A percentile compares a stretch with the other conserved stretches of the same genome.
Conservation (phyloP, 2,797 vertebrate genomes). For the Sylvia borin region DNA sequence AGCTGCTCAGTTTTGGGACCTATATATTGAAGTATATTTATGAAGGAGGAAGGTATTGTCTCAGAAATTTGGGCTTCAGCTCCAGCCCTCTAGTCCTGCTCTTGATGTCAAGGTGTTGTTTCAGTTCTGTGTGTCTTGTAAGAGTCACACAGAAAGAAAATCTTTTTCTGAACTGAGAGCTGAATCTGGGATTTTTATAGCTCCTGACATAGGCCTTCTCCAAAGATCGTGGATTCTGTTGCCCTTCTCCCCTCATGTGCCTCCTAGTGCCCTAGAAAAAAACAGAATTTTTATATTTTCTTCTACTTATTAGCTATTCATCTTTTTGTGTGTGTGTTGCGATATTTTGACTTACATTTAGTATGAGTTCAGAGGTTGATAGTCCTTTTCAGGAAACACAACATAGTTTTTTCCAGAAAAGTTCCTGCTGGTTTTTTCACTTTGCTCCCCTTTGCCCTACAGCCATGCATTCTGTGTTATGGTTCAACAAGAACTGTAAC, state of each 20-base stretch:
- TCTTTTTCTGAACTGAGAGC: neutral
- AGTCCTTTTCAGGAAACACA: neutral
- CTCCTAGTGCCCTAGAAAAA: neutral
- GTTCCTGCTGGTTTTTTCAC: neutral
- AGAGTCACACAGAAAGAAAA: neutral
- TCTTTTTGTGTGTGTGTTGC: neutral
- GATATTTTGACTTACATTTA: neutral
- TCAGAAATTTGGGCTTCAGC: neutral
- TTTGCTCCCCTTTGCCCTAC: neutral
- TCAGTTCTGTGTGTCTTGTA: neutral
- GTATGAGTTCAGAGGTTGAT: neutral
- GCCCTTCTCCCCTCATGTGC: neutral
- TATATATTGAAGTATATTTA: neutral
- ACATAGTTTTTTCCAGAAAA: neutral
- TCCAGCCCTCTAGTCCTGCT: neutral
- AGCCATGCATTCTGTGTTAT: accelerated
- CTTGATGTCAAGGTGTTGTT: accelerated
- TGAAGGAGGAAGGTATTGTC: neutral
- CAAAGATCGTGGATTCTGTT: neutral
- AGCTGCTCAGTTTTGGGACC: neutral
- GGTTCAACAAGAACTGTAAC: neutral
- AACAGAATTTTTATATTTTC: neutral
- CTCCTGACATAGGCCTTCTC: neutral
- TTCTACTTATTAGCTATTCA: neutral
- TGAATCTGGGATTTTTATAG: neutral